Percentiles rank a stretch among this genome's conserved stretches.
Conservation (phyloP, 2,888 invertebrate species). For the Heliconius sara region DNA sequence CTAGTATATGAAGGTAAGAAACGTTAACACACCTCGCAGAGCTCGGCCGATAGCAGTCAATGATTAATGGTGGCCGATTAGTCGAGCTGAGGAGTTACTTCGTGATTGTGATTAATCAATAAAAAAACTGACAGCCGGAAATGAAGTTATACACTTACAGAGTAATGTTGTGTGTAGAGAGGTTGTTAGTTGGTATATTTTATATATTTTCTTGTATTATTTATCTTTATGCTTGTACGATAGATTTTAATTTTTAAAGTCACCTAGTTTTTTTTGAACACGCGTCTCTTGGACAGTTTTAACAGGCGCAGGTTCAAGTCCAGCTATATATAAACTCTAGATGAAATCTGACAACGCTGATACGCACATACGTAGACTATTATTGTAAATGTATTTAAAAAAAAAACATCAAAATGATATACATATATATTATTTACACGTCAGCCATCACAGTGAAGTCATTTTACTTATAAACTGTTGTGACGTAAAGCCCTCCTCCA, state of each 20-base stretch:
- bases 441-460: slow-evolving; percentile 14
- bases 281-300: too few species aligned
- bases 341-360: too few species aligned
- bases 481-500: slow-evolving; percentile 38
- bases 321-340: too few species aligned
- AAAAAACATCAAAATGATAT: too few species aligned
- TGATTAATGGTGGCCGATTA: slow-evolving; percentile 23
- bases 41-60: not conserved
- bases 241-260: too few species aligned
- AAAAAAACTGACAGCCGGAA: slow-evolving; percentile 21
- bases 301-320: too few species aligned
- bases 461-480: slow-evolving; percentile 40
- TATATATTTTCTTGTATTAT: too few species aligned
- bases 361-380: too few species aligned
- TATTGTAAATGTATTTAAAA: too few species aligned
- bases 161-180: not conserved
- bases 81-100: slow-evolving; percentile 20
- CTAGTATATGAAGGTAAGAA: slow-evolving; percentile 2
- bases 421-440: not conserved
- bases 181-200: too few species aligned
- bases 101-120: slow-evolving; percentile 24
- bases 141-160: slow-evolving; percentile 2
- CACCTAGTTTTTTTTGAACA: too few species aligned
- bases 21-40: not conserved
- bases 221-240: too few species aligned